Evolutionary conservation across 2,113 vertebrate genomes (phyloP).

Genomic region (Haliaeetus leucogaster): DNA sequence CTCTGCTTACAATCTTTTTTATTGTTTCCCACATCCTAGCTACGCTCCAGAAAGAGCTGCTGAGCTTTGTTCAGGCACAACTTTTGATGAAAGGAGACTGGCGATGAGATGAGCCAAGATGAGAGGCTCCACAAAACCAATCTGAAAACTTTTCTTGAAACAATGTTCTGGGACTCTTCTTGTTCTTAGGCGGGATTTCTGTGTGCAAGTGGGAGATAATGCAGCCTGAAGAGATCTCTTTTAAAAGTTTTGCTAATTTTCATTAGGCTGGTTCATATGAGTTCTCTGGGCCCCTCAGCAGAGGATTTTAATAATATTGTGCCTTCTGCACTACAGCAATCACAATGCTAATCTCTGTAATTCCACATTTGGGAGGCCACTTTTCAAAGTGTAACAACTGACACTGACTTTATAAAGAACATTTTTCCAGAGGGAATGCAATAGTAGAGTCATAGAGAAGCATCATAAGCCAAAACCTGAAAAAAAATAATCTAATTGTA

Average conservation of each 20-base stretch:
- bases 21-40: not conserved
- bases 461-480: not conserved
- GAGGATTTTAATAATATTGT: not conserved
- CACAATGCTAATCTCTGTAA: not conserved
- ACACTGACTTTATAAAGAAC: not conserved
- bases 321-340: not conserved
- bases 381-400: conserved; percentile 4
- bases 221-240: not conserved
- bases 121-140: not conserved
- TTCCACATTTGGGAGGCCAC: not conserved
- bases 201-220: not conserved
- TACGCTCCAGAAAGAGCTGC: not conserved
- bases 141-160: not conserved
- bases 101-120: not conserved
- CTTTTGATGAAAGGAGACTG: not conserved
- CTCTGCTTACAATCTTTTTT: not conserved
- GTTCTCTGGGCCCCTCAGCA: not conserved
- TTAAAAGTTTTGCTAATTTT: conserved; percentile 3
- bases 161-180: not conserved
- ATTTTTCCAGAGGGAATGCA: not conserved
- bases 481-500: not conserved
- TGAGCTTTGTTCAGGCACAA: not conserved
- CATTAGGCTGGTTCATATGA: not conserved
- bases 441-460: not conserved
- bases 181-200: not conserved